Evolutionary conservation across 1,140 invertebrate genomes (phyloP), one percentile per base, ranked within the genome.

Genomic region (Camponotus pennsylvanicus): DNA sequence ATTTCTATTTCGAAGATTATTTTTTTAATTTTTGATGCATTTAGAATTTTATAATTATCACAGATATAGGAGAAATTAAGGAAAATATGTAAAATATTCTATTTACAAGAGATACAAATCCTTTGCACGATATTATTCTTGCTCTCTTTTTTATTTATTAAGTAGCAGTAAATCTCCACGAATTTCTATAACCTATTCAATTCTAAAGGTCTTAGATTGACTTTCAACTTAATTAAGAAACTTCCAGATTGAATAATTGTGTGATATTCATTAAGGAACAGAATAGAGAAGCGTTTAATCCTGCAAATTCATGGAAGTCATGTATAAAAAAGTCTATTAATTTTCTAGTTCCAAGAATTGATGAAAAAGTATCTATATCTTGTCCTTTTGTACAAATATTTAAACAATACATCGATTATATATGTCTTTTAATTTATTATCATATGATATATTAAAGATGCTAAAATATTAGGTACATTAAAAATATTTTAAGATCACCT

Each of bases 191-290:
- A 75, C 37, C 32, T 9, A 34, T 18, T 75, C 11, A 75, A 57
- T 75, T 75, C 9, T 21, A 40, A 34, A 49, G 57, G 34, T 21
- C 52, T 75, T 75, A 59, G 21, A 75, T 15, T 37, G 32, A 73
- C 52, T 75, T 59, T 75, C 52, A 40, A 75, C 71, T 75, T 59
- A 75, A 59, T 75, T 75, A 75, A 75, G 34, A 59, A 59, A 75
- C 52, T 75, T 75, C n/a, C 3, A 75, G 52, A 75, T 59, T 75
- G 71, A 75, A 75, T 75, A 75, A 75, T 59, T 59, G 52, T 57
- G 32, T 18, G 52, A 75, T 75, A 57, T 75, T 75, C 52, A 57
- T 75, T 75, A 57, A 75, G 34, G 52, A 21, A 75, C 34, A 37
- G 27, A n/a, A 40, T 52, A 57, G 15, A 8, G 32, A 34, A 40